Base-by-base conservation (phyloP, 2,797 vertebrate genomes). In the Acipenser ruthenus region DNA sequence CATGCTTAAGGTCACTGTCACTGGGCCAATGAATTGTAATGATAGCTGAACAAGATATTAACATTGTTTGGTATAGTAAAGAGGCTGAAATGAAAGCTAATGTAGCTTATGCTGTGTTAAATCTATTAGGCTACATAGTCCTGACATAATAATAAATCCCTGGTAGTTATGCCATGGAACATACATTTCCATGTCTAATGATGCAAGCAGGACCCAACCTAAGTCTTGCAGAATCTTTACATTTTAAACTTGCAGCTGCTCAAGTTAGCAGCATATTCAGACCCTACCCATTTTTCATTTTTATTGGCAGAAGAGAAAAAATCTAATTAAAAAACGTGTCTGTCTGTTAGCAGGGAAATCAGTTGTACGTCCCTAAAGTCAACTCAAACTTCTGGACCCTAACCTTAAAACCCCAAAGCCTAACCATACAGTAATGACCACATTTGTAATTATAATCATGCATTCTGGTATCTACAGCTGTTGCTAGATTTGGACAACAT, bases 121-220 rank as follows among this genome's bases (percentile, higher is more conserved):
- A 82, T 83, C 83, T 81, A 87, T 87, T 85, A 86, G 74, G 76
- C 73, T 73, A 84, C 82, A 78, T 74, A 66, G 75, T 71, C 75
- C 73, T 82, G 79, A 81, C 81, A 82, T 84, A 74, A 72, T 81
- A 81, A 87, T 86, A 83, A 84, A 84, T 84, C 74, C 76, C 56
- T 63, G 12, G 75, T 76, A 76, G 72, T 78, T 74, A 47, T 18
- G 10, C 10, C 49, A 76, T 72, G 47, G 75, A 78, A 78, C 74
- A 79, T 72, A 74, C 64, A 12, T 62, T 62, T 37, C 60, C 18
- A 37, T 37, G 8, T 18, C 60, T 62, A 62, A 67, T 74, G 69
- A 70, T 70, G 69, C 66, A 60, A 74, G 74, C 74, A 73, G 50
- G 23, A 58, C 12, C 37, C 77, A 68, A 66, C 69, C 73, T 63